Conservation (phyloP, 2,888 invertebrate species). For the Drosophila prolongata region DNA sequence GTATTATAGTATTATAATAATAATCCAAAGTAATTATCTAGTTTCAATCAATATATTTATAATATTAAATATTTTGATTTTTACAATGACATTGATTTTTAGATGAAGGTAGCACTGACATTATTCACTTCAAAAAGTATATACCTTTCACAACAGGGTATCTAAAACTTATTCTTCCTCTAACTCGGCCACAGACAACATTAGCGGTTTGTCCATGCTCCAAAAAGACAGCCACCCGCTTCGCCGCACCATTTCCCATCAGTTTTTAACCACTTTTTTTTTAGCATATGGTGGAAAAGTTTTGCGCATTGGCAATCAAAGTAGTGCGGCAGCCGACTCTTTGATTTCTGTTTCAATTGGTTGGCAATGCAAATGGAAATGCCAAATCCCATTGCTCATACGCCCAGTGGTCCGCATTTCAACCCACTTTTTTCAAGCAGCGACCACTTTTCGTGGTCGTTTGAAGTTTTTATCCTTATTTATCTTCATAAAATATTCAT, state of each 20-base stretch:
- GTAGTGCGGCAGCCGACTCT: slow-evolving; percentile 6
- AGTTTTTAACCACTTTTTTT: slow-evolving; percentile 8
- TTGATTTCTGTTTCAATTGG: slow-evolving; percentile 36
- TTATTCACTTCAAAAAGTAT: too few species aligned
- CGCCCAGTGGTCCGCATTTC: slow-evolving; percentile 9
- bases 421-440: slow-evolving; percentile 29
- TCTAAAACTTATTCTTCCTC: slow-evolving; percentile 13
- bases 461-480: slow-evolving; percentile 80
- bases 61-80: too few species aligned
- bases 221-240: slow-evolving; percentile 9
- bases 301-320: slow-evolving; percentile 19
- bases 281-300: slow-evolving; percentile 19
- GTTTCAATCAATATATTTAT: too few species aligned
- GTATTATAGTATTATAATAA: too few species aligned
- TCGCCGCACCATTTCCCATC: background rate
- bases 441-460: slow-evolving; percentile 74
- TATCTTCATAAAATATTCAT: slow-evolving; percentile 80
- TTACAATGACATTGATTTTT: too few species aligned
- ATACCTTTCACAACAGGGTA: slow-evolving; percentile 6
- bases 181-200: slow-evolving; percentile 43
- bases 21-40: too few species aligned
- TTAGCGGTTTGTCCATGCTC: slow-evolving; percentile 43
- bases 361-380: slow-evolving; percentile 35
- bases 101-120: too few species aligned
- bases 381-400: slow-evolving; percentile 32